Base-by-base conservation (phyloP, 2,797 vertebrate genomes). In the Mionectes olivaceus region DNA sequence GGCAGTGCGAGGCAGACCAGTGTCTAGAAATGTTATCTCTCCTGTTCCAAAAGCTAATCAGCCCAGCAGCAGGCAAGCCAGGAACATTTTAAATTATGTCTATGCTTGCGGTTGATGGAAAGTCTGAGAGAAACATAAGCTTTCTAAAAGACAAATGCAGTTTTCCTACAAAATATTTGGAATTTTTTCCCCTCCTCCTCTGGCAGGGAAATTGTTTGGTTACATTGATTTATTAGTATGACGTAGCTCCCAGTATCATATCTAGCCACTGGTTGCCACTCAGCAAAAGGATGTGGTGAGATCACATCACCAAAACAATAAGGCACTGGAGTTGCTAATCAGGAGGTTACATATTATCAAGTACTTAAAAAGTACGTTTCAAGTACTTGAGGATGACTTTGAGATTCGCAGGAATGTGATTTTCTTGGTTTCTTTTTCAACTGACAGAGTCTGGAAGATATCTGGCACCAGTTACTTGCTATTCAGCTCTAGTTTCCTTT, bases 31-130 rank as follows among this genome's bases (percentile, higher is more conserved):
- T 65, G 43, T 88, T 93, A 88, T 94, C 93, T 94, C 28, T 74
- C 37, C 68, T 88, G 46, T 80, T 91, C 69, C 86, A 94, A 90
- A 77, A 83, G n/a, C 27, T 83, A 88, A 94, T 89, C 59, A 80
- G 55, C 28, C n/a, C 70, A 85, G 67, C 56, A 73, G 35, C 0
- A 0, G 63, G 64, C 59, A 84, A 94, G 94, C 77, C 85, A 96
- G 85, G 85, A 94, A 91, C 85, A 44, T 91, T 94, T 96, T 91
- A 74, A 68, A 89, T 94, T 96, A 57, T 85, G 77, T 87, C 74
- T 84, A 4, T 13, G 11, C 27, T 84, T 77, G 70, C 0, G 9
- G 77, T 85, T 90, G 89, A 93, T 87, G 83, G 74, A 94, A 96
- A 95, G 17, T 89, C 74, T 92, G 93, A 93, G 82, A 90, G 46